A percentile compares a stretch with the other conserved stretches of the same genome.
Conservation (phyloP, 2,797 vertebrate genomes). For the Helostoma temminkii region DNA sequence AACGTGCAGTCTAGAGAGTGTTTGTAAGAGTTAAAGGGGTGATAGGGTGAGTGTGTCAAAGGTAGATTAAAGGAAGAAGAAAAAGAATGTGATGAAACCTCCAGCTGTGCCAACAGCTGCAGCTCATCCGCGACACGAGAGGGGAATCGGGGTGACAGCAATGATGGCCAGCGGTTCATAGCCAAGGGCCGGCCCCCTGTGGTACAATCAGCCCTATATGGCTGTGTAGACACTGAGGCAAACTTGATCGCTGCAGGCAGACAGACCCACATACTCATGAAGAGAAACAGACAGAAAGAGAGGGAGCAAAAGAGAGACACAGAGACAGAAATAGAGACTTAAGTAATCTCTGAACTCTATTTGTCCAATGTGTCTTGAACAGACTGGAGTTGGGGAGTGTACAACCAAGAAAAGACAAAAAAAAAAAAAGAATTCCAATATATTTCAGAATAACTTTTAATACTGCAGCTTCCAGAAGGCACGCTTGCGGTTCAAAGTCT, state of each 20-base stretch:
- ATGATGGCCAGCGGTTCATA: conserved; percentile 47
- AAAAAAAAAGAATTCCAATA: conserved; percentile 16
- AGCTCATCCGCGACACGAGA: conserved; percentile 51
- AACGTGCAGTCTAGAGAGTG: conserved; percentile 26
- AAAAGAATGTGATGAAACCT: conserved; percentile 59
- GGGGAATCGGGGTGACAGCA: conserved; percentile 47
- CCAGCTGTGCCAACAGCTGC: conserved; percentile 82
- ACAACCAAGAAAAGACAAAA: conserved; percentile 3
- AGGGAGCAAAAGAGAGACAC: conserved; percentile 17
- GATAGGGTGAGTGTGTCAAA: conserved; percentile 64
- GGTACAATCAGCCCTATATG: conserved; percentile 56
- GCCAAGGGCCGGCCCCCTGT: conserved; percentile 30
- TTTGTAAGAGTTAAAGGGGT: conserved; percentile 36
- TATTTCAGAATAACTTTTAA: conserved; percentile 17
- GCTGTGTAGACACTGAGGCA: conserved; percentile 51
- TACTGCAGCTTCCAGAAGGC: conserved; percentile 17
- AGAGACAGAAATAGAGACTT: conserved; percentile 22
- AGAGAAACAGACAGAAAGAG: conserved; percentile 2
- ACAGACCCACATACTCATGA: conserved; percentile 7
- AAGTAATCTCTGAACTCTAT: conserved; percentile 5
- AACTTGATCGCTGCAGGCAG: conserved; percentile 46
- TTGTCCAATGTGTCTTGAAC: conserved; percentile 10
- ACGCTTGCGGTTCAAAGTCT: conserved; percentile 54
- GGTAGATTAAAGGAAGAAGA: conserved; percentile 68
- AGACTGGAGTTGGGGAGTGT: conserved; percentile 5